Base-by-base conservation (phyloP, 2,797 vertebrate species). In the Tadarida brasiliensis region DNA sequence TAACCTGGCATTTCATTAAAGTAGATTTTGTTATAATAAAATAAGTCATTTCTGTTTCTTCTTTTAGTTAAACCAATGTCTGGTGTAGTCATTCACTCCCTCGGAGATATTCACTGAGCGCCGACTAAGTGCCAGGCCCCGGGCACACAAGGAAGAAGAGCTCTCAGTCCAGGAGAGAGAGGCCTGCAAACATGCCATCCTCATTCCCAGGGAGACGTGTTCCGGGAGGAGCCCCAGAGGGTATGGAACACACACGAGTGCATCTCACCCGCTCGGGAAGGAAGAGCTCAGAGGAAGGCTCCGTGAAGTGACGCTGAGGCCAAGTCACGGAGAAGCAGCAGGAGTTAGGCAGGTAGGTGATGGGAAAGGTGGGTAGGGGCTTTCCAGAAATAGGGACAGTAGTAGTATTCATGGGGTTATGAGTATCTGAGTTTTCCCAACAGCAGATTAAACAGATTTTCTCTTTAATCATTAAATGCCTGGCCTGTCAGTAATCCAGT, bases 1-100 rank as follows among this genome's bases (percentile, higher is more conserved):
- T 22, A 87, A 81, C 28, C 16, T 82, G 49, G 54, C 70, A 96
- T 56, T 94, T 85, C 67, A 77, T 28, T 65, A 77, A 85, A 91
- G 77, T 15, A 80, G 61, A 54, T 57, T 82, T 80, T 94, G 26
- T 65, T 54, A 80, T 24, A 47, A 68, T 54, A 68, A 80, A 51
- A 67, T 47, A 80, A 76, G 67, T 67, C 33, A 92, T 49, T 51
- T 61, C 35, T 35, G 76, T 51, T 56, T 39, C 26, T 67, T 57
- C 49, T 73, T 61, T 82, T 14, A 77, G 26, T 65, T n/a, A 83
- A 86, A 78, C 39, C 33, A 30, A 11, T 65, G 81, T 22, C 9
- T 20, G 28, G 49, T 47, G 2, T 22, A 51, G 76, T 80, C 9
- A 59, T 7, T 80, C 71, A 49, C 56, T 90, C 47, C 68, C 16